Evolutionary conservation across 2,888 invertebrate species (phyloP), one percentile per base, ranked within the genome.

Genomic region (Heteropelma amictum): DNA sequence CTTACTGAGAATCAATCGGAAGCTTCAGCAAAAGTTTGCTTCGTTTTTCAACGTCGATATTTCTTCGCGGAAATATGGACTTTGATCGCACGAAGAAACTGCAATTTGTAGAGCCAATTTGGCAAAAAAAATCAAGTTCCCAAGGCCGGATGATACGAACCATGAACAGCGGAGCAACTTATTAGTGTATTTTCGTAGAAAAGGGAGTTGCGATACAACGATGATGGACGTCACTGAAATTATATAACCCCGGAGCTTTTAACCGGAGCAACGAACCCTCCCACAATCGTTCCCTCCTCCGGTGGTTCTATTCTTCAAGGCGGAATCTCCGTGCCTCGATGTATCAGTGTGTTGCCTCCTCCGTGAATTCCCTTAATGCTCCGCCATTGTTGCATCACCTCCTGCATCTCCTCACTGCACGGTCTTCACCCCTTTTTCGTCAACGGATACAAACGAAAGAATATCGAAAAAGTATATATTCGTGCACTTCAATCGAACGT

Each of bases 321-420:
- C 58, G 49, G 49, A 68, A 68, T 58, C 58, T 49, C n/a, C n/a
- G n/a, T 33, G 68, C 38, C 68, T 58, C 47, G 68, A 47, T 49
- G 28, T 58, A 58, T 38, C 58, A 68, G 49, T 47, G 49, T 33
- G n/a, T n/a, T n/a, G n/a, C n/a, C n/a, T 58, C 21, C 68, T 26
- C 54, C 49, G 49, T 38, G 47, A 68, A 38, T 49, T 58, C 23
- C 38, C 40, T 26, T 35, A 58, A 58, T 47, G 19, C 26, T 45
- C 17, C n/a, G n/a, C 42, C 12, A 23, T 33, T 47, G 47, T 23
- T 26, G n/a, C 23, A 58, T n/a, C n/a, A n/a, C n/a, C n/a, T n/a
- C n/a, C n/a, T n/a, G n/a, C n/a, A n/a, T n/a, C n/a, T 17, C 30
- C 10, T 28, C 23, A 40, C 30, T 30, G n/a, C n/a, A n/a, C n/a